Percentiles rank a stretch among this genome's conserved stretches.
Conservation (phyloP, 2,797 vertebrate genomes). For the Coregonus ussuriensis region DNA sequence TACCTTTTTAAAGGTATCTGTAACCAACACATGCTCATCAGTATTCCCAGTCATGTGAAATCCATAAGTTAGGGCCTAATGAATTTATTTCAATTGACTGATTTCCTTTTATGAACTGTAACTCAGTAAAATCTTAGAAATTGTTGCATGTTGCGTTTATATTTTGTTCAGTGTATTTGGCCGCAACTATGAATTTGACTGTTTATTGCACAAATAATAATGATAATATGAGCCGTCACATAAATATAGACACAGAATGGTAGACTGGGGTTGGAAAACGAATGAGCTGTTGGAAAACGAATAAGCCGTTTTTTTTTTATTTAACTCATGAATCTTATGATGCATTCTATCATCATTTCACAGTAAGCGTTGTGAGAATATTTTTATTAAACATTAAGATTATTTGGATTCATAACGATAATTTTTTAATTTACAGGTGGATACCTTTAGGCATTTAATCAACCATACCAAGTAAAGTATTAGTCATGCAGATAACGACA, state of each 20-base stretch:
- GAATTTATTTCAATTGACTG: no score
- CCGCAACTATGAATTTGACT: neutral
- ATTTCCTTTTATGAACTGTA: no score
- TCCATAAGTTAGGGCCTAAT: no score
- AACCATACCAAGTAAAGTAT: neutral
- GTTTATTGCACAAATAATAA: neutral
- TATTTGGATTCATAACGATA: neutral
- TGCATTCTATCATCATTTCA: neutral
- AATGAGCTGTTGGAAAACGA: neutral
- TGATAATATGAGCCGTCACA: neutral
- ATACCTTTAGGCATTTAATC: neutral
- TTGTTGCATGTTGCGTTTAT: no score
- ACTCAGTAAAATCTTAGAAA: no score
- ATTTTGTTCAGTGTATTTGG: no score
- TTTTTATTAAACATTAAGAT: neutral
- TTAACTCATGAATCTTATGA: neutral
- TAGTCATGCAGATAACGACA: neutral
- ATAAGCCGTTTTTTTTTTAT: neutral
- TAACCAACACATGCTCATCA: no score
- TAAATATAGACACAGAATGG: conserved; percentile 11
- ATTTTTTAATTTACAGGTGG: neutral
- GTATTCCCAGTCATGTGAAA: no score
- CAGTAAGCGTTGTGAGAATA: neutral
- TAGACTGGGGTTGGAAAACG: neutral
- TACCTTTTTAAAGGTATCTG: no score